These are phyloP conservation scores for Conger conger DNA, from an alignment of 2,113 vertebrate species.

Conservation along the genomic window DNA sequence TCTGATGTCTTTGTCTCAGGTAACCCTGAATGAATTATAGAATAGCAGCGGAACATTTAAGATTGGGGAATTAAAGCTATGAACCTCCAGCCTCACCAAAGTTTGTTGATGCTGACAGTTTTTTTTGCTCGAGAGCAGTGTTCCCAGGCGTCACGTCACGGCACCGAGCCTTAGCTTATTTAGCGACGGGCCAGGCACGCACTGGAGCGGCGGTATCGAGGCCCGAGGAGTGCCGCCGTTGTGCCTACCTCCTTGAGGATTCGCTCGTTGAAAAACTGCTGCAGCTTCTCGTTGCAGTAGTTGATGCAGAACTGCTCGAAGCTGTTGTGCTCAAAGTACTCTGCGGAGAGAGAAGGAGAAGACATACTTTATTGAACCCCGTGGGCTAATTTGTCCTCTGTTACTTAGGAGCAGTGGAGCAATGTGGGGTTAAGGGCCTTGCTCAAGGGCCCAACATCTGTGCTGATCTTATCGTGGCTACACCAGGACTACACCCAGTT, in stretches of 20 bases:
- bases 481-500: too few species aligned
- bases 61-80: background rate
- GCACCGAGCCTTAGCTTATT: background rate
- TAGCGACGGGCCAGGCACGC: background rate
- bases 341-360: too few species aligned
- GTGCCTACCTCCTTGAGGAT: constrained; percentile 94
- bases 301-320: constrained; percentile 99
- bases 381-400: too few species aligned
- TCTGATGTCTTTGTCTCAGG: background rate
- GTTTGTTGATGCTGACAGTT: background rate
- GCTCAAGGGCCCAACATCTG: too few species aligned
- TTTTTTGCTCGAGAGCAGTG: background rate
- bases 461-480: too few species aligned
- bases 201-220: background rate
- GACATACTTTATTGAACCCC: too few species aligned
- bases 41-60: background rate
- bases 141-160: background rate
- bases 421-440: too few species aligned
- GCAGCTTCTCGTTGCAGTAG: constrained; percentile 98
- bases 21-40: background rate
- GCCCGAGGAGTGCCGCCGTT: background rate
- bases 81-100: background rate
- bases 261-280: constrained; percentile 98
- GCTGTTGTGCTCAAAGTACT: constrained; percentile 99
- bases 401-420: too few species aligned